Evolutionary conservation across 2,797 vertebrate genomes (phyloP).

Genomic region (Mormyrops attenuatus): DNA sequence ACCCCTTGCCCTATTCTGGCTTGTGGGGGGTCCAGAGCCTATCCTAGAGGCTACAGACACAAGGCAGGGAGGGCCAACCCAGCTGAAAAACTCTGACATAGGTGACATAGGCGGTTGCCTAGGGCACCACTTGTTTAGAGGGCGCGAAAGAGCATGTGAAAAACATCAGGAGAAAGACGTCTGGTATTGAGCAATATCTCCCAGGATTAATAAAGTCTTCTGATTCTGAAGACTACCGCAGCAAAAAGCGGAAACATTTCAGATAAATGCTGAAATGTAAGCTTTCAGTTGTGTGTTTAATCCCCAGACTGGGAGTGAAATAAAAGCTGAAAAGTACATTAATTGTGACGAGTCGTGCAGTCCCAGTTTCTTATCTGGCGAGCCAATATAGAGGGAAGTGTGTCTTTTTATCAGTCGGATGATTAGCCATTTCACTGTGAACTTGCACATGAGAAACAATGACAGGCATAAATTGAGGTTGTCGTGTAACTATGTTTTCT

Average conservation of each 20-base stretch:
- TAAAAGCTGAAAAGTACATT: neutral
- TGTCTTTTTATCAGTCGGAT: neutral
- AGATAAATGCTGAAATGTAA: neutral
- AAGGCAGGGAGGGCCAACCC: neutral
- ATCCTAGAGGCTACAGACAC: neutral
- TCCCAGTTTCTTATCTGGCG: neutral
- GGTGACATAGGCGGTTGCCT: neutral
- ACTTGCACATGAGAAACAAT: neutral
- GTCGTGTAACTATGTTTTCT: neutral
- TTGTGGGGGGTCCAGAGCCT: neutral
- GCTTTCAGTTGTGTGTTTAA: neutral
- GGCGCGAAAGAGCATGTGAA: neutral
- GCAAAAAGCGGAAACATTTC: neutral
- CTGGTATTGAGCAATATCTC: neutral
- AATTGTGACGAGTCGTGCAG: neutral
- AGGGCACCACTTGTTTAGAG: neutral
- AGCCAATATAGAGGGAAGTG: neutral
- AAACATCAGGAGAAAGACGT: neutral
- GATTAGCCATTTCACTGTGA: constrained; percentile 17
- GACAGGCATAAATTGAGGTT: neutral
- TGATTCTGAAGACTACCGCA: neutral
- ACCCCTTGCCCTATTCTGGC: neutral
- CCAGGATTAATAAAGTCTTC: neutral
- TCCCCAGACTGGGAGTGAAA: neutral
- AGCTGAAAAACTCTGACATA: neutral